Evolutionary conservation across 2,113 vertebrate genomes (phyloP).

Genomic region (Peromyscus maniculatus): DNA sequence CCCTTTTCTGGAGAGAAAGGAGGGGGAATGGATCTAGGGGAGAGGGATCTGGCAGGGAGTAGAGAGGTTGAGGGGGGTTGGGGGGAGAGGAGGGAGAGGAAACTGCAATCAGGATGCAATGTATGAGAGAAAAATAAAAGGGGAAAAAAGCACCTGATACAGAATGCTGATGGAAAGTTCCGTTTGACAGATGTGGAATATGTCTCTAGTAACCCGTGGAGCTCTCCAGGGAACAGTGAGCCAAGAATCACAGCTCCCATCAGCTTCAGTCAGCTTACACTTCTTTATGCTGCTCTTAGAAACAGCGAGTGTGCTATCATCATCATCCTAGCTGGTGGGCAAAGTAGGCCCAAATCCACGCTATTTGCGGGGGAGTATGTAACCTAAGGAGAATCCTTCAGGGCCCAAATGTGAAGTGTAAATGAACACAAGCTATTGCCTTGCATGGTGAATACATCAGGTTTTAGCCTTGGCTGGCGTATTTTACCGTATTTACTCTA

Average conservation of each 20-base stretch:
- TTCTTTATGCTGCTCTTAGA: background rate
- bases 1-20: too few relatives aligned
- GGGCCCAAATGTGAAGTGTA: background rate
- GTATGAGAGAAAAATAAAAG: too few relatives aligned
- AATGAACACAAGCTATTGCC: background rate
- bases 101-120: too few relatives aligned
- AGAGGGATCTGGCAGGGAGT: too few relatives aligned
- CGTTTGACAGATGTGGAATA: background rate
- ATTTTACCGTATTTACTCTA: background rate
- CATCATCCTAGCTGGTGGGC: background rate
- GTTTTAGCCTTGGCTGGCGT: background rate
- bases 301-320: background rate
- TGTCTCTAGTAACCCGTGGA: background rate
- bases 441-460: background rate
- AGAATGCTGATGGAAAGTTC: background rate
- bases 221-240: background rate
- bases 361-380: background rate
- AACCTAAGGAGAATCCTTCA: background rate
- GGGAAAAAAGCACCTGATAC: background rate
- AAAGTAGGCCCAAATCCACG: background rate
- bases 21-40: too few relatives aligned
- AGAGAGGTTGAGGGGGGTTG: too few relatives aligned
- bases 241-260: background rate
- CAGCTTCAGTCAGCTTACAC: background rate
- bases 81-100: too few relatives aligned